phyloP scores from a whole-genome alignment of 2,888 invertebrate genomes.

The Andrena chrysosceles region DNA sequence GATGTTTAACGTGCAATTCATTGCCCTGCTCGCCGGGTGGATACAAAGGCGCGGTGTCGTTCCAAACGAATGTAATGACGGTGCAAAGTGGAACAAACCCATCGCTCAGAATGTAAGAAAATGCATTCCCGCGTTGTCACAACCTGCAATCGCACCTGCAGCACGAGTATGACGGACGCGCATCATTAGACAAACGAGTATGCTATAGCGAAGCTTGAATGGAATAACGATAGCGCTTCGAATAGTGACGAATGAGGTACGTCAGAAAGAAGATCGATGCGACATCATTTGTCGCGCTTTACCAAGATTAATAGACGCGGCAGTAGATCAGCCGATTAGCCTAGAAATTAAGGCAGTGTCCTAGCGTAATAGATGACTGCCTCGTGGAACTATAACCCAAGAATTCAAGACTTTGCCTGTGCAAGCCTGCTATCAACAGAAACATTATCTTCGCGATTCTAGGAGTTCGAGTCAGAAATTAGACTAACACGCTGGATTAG shows the following conservation, averaged over 20 bases:
- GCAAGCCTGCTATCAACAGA: background rate
- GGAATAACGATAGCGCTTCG: conserved; percentile 44
- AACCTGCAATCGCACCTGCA: conserved; percentile 30
- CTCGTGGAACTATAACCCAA: background rate
- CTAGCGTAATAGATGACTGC: background rate
- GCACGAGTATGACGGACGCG: conserved; percentile 7
- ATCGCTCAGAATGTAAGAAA: conserved; percentile 45
- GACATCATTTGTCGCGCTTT: conserved; percentile 29
- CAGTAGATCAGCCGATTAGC: conserved; percentile 23
- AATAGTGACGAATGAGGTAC: conserved; percentile 50
- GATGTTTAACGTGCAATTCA: conserved; percentile 54
- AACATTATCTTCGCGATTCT: background rate
- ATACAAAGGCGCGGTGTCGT: conserved; percentile 18
- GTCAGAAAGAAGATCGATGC: conserved; percentile 51
- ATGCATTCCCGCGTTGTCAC: conserved; percentile 36
- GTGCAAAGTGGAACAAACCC: conserved; percentile 15
- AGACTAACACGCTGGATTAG: background rate
- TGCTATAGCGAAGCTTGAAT: conserved; percentile 19
- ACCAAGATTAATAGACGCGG: conserved; percentile 50
- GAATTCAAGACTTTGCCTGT: background rate
- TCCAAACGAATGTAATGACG: conserved; percentile 54
- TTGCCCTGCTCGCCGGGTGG: background rate
- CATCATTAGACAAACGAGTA: conserved; percentile 36
- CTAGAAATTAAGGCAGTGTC: conserved; percentile 25
- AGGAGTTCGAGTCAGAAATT: background rate